Evolutionary conservation across 2,888 invertebrate genomes (phyloP).

Genomic region (Stenchaetothrips biformis): DNA sequence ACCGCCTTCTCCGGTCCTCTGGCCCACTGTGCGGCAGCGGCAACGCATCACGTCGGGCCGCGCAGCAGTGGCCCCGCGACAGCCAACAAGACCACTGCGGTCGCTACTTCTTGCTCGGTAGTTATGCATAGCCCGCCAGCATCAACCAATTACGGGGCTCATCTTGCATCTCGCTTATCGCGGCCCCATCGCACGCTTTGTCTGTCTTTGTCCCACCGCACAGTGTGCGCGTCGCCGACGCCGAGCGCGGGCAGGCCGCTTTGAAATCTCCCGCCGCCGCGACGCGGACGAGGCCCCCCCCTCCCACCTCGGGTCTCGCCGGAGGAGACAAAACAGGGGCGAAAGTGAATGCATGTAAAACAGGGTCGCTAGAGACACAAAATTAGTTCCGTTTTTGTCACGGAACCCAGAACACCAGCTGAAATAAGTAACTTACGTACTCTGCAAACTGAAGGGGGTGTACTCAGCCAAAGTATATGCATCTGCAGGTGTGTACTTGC

Average conservation of each 20-base stretch:
- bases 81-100: neutral
- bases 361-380: too few species aligned
- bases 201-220: neutral
- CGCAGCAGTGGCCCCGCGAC: neutral
- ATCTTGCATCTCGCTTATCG: constrained; percentile 21
- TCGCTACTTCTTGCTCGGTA: neutral
- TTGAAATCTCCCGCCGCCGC: neutral
- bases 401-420: too few species aligned
- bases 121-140: neutral
- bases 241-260: neutral
- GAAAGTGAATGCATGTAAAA: too few species aligned
- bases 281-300: neutral
- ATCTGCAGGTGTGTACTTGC: too few species aligned
- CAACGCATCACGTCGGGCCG: neutral
- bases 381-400: too few species aligned
- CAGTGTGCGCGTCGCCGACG: neutral
- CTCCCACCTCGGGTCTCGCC: neutral
- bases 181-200: neutral
- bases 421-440: too few species aligned
- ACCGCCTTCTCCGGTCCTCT: too few species aligned
- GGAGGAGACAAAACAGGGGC: neutral
- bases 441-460: too few species aligned
- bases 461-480: too few species aligned
- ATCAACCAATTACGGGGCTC: constrained; percentile 17
- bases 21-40: too few species aligned